Conservation (phyloP, 2,797 vertebrate species). For the Discoglossus pictus region DNA sequence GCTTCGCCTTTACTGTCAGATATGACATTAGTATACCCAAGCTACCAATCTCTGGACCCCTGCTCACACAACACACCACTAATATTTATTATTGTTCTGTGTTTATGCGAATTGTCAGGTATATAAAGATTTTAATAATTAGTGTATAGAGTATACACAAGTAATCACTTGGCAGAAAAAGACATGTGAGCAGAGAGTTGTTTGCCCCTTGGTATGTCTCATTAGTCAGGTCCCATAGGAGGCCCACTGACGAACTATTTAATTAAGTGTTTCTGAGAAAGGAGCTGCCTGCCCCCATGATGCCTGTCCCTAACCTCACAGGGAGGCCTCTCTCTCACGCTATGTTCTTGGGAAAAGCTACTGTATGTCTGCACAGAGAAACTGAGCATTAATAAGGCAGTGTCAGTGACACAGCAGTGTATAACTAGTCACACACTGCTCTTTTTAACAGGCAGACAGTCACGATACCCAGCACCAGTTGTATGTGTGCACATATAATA, state of each 20-base stretch:
- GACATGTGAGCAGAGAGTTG: constrained; percentile 32
- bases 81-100: background rate
- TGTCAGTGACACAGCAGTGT: background rate
- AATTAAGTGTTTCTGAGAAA: constrained; percentile 49
- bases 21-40: constrained; percentile 14
- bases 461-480: too few relatives aligned
- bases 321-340: constrained; percentile 32
- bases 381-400: constrained; percentile 3
- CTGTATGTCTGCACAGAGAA: constrained; percentile 8
- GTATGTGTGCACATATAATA: too few relatives aligned
- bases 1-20: constrained; percentile 15
- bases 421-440: background rate
- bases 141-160: constrained; percentile 12
- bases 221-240: constrained; percentile 49
- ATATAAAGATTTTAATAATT: constrained; percentile 20
- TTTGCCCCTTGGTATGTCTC: constrained; percentile 47
- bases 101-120: constrained; percentile 8
- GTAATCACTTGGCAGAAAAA: constrained; percentile 28
- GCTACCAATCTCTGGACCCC: background rate
- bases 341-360: constrained; percentile 28
- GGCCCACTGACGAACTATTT: constrained; percentile 38
- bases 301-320: constrained; percentile 18
- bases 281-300: constrained; percentile 28
- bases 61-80: background rate
- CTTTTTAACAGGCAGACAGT: too few relatives aligned